A percentile compares a stretch with the other conserved stretches of the same genome.
Evolutionary conservation across 2,113 vertebrate species (phyloP).

Genomic region (Eira barbara): DNA sequence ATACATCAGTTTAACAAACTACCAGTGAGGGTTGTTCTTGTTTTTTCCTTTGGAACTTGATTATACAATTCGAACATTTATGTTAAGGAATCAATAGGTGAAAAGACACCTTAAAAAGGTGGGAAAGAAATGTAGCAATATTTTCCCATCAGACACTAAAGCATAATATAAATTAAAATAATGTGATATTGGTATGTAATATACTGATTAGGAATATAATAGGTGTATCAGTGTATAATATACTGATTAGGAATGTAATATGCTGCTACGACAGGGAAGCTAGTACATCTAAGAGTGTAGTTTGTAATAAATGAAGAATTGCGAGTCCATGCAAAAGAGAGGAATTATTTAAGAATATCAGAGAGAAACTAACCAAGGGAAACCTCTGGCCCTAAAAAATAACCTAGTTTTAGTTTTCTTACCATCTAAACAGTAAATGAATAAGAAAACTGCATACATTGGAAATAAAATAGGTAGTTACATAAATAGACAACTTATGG

Average conservation of each 20-base stretch:
- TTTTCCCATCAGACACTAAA: background rate
- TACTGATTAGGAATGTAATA: background rate
- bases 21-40: background rate
- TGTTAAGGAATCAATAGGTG: background rate
- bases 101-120: background rate
- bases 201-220: background rate
- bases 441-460: background rate
- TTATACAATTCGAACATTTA: background rate
- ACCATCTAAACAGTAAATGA: background rate
- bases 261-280: background rate
- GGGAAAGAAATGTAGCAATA: background rate
- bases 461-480: background rate
- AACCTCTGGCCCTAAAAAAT: background rate
- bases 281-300: background rate
- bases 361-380: background rate
- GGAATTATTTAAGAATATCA: background rate
- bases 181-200: background rate
- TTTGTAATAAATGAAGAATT: background rate
- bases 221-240: background rate
- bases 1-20: background rate
- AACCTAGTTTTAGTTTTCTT: background rate
- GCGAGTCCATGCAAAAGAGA: background rate
- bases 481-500: background rate
- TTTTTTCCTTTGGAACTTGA: background rate
- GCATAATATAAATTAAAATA: background rate